phyloP scores from a whole-genome alignment of 2,113 vertebrate species.

The Perognathus longimembris region DNA sequence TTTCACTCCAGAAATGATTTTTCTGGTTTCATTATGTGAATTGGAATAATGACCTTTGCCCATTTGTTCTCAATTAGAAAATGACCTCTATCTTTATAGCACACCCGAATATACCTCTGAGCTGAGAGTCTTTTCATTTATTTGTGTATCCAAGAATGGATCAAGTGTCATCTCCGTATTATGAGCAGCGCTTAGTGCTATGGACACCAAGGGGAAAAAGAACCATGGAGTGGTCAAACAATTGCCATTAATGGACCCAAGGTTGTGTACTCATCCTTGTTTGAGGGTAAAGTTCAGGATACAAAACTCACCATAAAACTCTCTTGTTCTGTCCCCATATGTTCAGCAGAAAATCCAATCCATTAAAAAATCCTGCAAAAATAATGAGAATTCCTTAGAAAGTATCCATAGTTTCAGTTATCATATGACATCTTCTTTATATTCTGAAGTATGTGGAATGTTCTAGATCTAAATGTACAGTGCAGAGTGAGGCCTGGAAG shows the following conservation, averaged over 20 bases:
- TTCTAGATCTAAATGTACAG: conserved; percentile 19
- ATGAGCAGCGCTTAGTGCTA: neutral
- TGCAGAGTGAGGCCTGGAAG: neutral
- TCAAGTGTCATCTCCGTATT: conserved; percentile 17
- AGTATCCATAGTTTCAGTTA: neutral
- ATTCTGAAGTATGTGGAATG: neutral
- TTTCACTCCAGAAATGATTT: neutral
- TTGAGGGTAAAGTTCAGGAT: neutral
- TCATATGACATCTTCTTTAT: neutral
- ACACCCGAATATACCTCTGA: neutral
- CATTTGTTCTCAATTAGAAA: neutral
- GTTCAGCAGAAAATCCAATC: neutral
- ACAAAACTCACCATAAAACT: conserved; percentile 36
- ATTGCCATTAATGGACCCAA: neutral
- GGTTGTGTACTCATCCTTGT: neutral
- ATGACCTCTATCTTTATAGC: neutral
- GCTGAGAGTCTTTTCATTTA: conserved; percentile 39
- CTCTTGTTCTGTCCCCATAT: neutral
- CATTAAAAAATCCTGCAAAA: conserved; percentile 27
- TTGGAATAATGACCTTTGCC: no score
- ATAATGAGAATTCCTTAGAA: conserved; percentile 11
- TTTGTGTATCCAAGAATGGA: conserved; percentile 36
- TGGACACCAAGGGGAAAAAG: neutral
- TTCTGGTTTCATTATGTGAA: neutral
- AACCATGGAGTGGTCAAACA: conserved; percentile 39